These are phyloP conservation scores for Pristionchus arcanus DNA, from an alignment of 2,888 invertebrate species.

Conservation along the genomic window DNA sequence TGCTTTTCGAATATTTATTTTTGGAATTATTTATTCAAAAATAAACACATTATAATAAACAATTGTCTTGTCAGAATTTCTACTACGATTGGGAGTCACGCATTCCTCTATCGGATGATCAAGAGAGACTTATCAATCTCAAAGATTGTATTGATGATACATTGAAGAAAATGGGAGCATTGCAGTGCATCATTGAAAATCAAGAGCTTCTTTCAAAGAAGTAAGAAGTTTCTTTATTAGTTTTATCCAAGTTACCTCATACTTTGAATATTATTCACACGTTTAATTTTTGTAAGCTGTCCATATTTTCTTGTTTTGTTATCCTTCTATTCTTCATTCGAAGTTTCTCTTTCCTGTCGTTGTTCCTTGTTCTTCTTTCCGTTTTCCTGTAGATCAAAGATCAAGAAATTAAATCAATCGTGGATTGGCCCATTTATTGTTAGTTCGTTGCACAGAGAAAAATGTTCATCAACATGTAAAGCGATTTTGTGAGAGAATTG, in stretches of 20 bases:
- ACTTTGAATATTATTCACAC: neutral
- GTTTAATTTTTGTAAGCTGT: neutral
- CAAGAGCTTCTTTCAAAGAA: neutral
- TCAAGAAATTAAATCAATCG: neutral
- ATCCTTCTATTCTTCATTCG: neutral
- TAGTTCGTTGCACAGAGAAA: conserved; percentile 32
- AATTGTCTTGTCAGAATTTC: neutral
- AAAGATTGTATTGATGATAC: neutral
- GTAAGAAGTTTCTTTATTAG: neutral
- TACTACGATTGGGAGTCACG: conserved; percentile 38
- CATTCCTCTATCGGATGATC: neutral
- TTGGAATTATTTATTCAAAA: neutral
- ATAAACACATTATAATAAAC: neutral
- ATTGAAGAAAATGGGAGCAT: neutral
- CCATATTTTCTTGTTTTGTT: neutral
- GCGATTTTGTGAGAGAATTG: conserved; percentile 47
- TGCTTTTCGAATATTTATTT: neutral
- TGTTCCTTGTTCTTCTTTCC: neutral
- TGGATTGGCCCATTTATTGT: conserved; percentile 19
- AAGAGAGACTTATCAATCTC: neutral
- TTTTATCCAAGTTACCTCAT: neutral
- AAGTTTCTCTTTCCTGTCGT: neutral
- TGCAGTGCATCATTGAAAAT: conserved; percentile 11
- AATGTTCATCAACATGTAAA: conserved; percentile 28
- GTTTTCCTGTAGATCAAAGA: conserved; percentile 32